A percentile compares a stretch with the other conserved stretches of the same genome.
These are phyloP conservation scores for Colistium nudipinnis DNA, from an alignment of 2,113 vertebrate genomes.

Conservation along the genomic window DNA sequence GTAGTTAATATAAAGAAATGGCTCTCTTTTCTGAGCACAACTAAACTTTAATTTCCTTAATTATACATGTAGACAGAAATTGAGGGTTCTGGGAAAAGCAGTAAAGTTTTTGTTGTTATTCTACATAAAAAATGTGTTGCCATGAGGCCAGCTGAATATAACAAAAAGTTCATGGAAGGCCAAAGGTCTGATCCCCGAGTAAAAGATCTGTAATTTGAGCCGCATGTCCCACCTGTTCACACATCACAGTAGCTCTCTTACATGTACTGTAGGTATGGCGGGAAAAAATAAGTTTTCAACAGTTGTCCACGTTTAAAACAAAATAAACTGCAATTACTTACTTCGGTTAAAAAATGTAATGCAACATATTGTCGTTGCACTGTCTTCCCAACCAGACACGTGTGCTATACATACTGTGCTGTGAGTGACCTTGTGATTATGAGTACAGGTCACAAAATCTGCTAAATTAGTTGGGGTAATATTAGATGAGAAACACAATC, in stretches of 20 bases:
- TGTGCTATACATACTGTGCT: background rate
- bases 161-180: background rate
- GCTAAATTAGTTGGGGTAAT: background rate
- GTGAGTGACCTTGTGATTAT: background rate
- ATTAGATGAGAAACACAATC: slow-evolving; percentile 19
- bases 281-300: background rate
- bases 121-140: background rate
- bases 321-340: too few species aligned
- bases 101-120: background rate
- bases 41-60: slow-evolving; percentile 41
- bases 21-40: slow-evolving; percentile 42
- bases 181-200: background rate
- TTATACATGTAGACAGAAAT: slow-evolving; percentile 3
- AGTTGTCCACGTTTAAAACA: background rate
- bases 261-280: background rate
- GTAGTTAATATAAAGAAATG: slow-evolving; percentile 59
- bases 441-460: background rate
- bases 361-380: background rate
- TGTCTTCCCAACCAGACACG: background rate
- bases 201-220: background rate
- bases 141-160: background rate
- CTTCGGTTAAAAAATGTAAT: too few species aligned
- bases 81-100: slow-evolving; percentile 5
- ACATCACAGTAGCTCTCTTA: background rate
- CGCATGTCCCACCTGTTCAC: background rate